These are phyloP conservation scores for Margaritifera margaritifera DNA, from an alignment of 2,888 invertebrate genomes.

Conservation along the genomic window DNA sequence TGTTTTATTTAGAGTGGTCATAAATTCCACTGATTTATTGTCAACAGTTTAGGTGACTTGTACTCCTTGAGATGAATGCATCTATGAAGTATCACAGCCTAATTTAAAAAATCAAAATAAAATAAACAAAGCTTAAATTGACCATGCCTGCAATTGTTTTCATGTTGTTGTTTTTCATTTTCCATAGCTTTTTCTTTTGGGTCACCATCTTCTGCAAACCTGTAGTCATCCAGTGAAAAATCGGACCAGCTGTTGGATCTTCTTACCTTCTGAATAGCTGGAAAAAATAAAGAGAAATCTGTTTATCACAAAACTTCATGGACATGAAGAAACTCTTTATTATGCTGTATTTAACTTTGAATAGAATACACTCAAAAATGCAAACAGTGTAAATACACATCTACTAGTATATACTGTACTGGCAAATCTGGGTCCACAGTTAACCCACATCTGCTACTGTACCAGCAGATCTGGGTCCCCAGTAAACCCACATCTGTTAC, in stretches of 20 bases:
- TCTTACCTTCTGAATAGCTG: constrained; percentile 73
- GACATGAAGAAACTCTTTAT: background rate
- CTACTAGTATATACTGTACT: too few relatives aligned
- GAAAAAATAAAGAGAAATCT: constrained; percentile 4
- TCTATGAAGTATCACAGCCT: background rate
- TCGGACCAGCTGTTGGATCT: constrained; percentile 89
- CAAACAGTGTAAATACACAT: too few relatives aligned
- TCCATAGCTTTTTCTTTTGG: constrained; percentile 64
- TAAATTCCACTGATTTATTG: too few relatives aligned
- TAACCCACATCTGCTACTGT: too few relatives aligned
- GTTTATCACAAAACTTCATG: background rate
- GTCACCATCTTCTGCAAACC: constrained; percentile 57
- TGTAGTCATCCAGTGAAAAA: constrained; percentile 85
- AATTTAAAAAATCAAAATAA: background rate
- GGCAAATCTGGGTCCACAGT: too few relatives aligned
- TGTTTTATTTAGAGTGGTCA: too few relatives aligned
- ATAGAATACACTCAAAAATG: too few relatives aligned
- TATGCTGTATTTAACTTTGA: too few relatives aligned
- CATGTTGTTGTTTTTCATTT: constrained; percentile 61
- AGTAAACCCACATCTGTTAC: too few relatives aligned
- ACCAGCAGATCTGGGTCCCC: too few relatives aligned
- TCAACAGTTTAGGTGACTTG: background rate
- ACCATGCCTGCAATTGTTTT: constrained; percentile 63
- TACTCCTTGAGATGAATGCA: background rate
- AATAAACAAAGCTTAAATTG: background rate